These are phyloP conservation scores for Rhimphoctona megacephalus DNA, from an alignment of 2,888 invertebrate species.

Conservation along the genomic window DNA sequence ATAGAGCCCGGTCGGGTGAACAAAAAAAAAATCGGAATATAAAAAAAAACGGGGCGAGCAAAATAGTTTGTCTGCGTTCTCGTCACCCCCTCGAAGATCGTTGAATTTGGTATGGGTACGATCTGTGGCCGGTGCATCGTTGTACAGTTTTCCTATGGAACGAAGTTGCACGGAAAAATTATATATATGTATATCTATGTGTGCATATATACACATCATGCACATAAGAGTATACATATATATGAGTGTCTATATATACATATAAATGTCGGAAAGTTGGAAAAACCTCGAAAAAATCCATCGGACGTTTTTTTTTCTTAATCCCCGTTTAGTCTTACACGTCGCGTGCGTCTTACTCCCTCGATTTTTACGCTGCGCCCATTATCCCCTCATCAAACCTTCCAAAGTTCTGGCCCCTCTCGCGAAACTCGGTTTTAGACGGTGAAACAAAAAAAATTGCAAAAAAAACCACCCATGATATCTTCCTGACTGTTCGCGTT, in stretches of 20 bases:
- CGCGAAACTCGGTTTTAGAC: conserved; percentile 9
- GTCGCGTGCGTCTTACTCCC: conserved; percentile 35
- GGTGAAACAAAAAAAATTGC: conserved; percentile 17
- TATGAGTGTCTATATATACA: conserved; percentile 24
- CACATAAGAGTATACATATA: conserved; percentile 1
- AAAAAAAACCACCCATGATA: conserved; percentile 7
- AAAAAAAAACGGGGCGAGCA: conserved; percentile 75
- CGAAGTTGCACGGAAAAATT: conserved; percentile 32
- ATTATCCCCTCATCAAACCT: conserved; percentile 31
- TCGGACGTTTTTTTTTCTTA: conserved; percentile 16
- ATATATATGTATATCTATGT: conserved; percentile 13
- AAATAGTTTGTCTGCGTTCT: conserved; percentile 76
- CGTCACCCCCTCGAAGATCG: conserved; percentile 61
- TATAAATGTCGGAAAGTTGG: conserved; percentile 29
- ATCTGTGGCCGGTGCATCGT: conserved; percentile 42
- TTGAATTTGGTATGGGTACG: conserved; percentile 46
- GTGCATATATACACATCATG: conserved; percentile 13
- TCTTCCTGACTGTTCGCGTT: conserved; percentile 13
- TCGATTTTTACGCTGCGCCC: conserved; percentile 24
- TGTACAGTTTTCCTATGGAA: conserved; percentile 14
- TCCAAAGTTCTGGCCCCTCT: conserved; percentile 19
- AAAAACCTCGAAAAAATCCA: conserved; percentile 31
- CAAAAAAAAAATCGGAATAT: conserved; percentile 25
- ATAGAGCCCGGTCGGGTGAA: conserved; percentile 80
- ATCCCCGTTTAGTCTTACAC: conserved; percentile 15